Evolutionary conservation across 2,888 invertebrate genomes (phyloP), one percentile per base, ranked within the genome.

Genomic region (Epinotia brunnichana): DNA sequence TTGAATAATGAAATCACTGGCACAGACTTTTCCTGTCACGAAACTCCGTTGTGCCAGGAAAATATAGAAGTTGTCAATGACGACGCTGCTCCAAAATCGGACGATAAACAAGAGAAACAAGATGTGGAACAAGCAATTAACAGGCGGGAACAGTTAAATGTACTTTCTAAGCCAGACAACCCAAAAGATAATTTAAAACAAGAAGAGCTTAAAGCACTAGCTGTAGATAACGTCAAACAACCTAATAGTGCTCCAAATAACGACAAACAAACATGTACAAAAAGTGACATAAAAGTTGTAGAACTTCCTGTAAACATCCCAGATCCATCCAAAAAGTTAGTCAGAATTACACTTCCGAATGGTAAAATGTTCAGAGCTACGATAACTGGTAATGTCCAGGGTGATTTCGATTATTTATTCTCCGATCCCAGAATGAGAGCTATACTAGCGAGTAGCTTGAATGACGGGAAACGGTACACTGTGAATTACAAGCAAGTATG

Each of bases 401-500:
- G 86, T 4, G 81, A 86, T 70, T 78, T 87, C 57, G 85, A 89
- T 44, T 79, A 83, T 5, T 76, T 92, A 69, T 87, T 92, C 74
- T 74, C 83, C 7, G 80, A 89, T 60, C 88, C 89, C 7, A 64
- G 79, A 10, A 77, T 92, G 53, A 87, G 83, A 81, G 70, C 81
- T 1, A 71, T 87, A 17, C 75, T 92, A 53, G 66, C 84, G 70
- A 81, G 79, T 66, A 82, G 82, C 73, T 74, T 83, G n/a, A 78
- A 77, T 17, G 78, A 79, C 44, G 84, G 79, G 48, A 83, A 82
- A 61, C 78, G 79, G 39, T 90, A 86, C 73, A 85, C 85, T 15
- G 77, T 92, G 35, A 91, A 87, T 77, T 81, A 92, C 24, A 85
- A 86, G 77, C 87, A 90, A n/a, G n/a, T n/a, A n/a, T n/a, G n/a